phyloP scores from a whole-genome alignment of 2,797 vertebrate genomes.

The Nannoperca australis region DNA sequence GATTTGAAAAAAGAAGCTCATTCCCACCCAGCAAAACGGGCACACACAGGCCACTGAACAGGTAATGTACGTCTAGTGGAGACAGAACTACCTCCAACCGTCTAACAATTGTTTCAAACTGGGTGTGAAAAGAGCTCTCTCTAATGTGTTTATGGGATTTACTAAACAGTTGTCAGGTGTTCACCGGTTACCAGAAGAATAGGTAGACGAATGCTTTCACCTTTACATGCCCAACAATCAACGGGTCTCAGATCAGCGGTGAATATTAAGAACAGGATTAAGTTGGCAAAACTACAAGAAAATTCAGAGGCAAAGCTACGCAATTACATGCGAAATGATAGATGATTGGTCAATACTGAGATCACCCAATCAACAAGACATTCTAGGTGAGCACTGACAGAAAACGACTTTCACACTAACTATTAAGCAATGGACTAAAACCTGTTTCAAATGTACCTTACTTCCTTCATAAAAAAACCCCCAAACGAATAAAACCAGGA shows the following conservation, averaged over 20 bases:
- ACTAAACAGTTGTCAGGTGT: slow-evolving; percentile 23
- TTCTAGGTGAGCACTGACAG: not conserved
- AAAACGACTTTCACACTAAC: not conserved
- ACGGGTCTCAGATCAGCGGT: not conserved
- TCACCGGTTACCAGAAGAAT: not conserved
- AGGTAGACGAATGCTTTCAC: not conserved
- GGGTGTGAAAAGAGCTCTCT: slow-evolving; percentile 28
- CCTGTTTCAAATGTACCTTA: not conserved
- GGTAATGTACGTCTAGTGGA: not conserved
- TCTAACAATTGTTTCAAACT: slow-evolving; percentile 18
- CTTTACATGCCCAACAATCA: slow-evolving; percentile 15
- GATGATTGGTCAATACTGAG: not conserved
- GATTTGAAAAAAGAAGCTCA: slow-evolving; percentile 3
- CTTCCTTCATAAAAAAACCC: not conserved
- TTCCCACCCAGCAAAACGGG: not conserved
- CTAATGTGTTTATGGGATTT: not conserved
- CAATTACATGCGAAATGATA: not conserved
- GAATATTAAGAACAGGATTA: not conserved
- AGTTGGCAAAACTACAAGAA: not conserved
- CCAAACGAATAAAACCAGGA: not conserved
- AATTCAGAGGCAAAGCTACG: not conserved
- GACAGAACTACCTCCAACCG: slow-evolving; percentile 2
- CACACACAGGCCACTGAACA: slow-evolving; percentile 10
- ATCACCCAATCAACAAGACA: slow-evolving; percentile 14
- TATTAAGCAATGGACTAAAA: not conserved